Evolutionary conservation across 2,797 vertebrate genomes (phyloP), one percentile per base, ranked within the genome.

Genomic region (Clarias pachynema): DNA sequence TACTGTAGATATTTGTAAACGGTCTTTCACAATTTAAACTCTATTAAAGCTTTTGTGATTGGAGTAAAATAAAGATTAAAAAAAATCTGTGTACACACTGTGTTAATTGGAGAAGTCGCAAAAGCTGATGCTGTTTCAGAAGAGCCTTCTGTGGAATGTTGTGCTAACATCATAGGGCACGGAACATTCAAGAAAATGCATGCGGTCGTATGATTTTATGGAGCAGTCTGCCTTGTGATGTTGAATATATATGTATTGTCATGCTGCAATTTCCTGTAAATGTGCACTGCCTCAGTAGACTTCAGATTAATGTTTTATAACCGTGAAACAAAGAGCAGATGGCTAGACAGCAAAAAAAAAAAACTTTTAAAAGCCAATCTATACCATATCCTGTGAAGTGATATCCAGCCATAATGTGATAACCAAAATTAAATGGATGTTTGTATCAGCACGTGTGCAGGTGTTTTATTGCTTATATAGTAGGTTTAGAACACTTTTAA

Each of bases 281-380:
- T 29, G 44, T 74, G 53, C 44, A 26, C 15, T 53, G 15, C 72
- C 72, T 49, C 44, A 18, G n/a, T 16, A 53, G 24, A 24, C 24
- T 73, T 73, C 6, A 49, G 70, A 73, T 26, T 53, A 26, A 73
- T 49, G 40, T 53, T 73, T 73, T 26, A 53, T 49, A 73, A 73
- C 24, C 44, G 24, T 49, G 24, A 73, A 73, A 73, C 40, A 73
- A 73, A 18, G 7, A 65, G 10, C 4, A 16, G 15, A 24, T 4
- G 3, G 10, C 16, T 73, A 22, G 18, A 68, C 37, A 37, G 37
- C 37, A 26, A 14, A 2, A 22, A 31, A 31, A 12, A 31, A 66
- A 69, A 20, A 44, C 7, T 0, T 26, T 53, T 53, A 15, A 24
- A 74, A 53, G 53, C 72, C 14, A 53, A 8, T 53, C 49, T 26